Percentiles rank a stretch among this genome's conserved stretches.
These are phyloP conservation scores for Muntiacus muntjak DNA, from an alignment of 2,113 vertebrate species.

Conservation along the genomic window DNA sequence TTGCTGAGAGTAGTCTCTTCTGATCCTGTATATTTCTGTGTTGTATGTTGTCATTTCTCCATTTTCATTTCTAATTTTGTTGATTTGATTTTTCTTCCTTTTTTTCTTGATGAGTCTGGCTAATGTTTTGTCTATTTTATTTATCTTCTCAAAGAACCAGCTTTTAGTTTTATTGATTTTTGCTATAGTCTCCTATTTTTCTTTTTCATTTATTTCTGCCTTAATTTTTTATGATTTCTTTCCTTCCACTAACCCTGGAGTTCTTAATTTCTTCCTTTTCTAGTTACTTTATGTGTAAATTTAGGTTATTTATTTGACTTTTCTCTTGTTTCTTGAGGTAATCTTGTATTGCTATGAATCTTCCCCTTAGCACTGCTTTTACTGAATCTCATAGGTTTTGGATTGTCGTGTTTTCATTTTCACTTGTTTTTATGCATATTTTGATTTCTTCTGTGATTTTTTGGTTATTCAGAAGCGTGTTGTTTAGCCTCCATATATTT, in stretches of 20 bases:
- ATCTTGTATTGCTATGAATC: background rate
- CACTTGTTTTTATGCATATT: background rate
- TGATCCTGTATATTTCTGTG: background rate
- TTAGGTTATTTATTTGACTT: background rate
- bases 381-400: background rate
- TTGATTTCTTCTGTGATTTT: background rate
- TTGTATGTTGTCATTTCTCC: background rate
- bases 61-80: background rate
- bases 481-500: background rate
- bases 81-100: background rate
- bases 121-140: background rate
- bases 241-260: background rate
- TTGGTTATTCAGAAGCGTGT: background rate
- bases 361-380: background rate
- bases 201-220: background rate
- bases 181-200: background rate
- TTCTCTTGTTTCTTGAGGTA: background rate
- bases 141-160: background rate
- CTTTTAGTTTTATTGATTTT: background rate
- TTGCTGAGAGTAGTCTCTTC: background rate
- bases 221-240: background rate
- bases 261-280: background rate
- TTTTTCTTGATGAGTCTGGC: background rate
- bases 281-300: background rate
- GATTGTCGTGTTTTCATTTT: background rate